Conservation (phyloP, 2,888 invertebrate species). For the Salticus scenicus region DNA sequence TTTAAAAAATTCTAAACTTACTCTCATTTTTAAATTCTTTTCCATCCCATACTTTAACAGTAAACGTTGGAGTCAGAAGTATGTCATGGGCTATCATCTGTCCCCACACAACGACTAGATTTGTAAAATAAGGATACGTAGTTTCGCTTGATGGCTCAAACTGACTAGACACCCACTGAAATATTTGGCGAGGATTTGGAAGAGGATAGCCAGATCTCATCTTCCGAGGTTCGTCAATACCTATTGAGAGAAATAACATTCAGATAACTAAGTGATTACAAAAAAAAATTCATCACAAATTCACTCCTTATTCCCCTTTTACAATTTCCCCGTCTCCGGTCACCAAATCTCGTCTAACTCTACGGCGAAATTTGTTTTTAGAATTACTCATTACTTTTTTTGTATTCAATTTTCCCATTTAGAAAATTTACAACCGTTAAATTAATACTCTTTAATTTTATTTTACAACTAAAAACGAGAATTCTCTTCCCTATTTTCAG, state of each 20-base stretch:
- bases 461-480: no score
- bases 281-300: neutral
- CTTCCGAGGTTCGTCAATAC: conserved; percentile 71
- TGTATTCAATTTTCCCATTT: no score
- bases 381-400: no score
- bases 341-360: no score
- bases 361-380: no score
- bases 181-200: conserved; percentile 82
- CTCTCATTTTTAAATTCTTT: conserved; percentile 24
- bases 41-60: conserved; percentile 45
- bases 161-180: conserved; percentile 81
- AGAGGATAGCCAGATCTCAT: conserved; percentile 78
- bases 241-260: conserved; percentile 43
- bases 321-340: no score
- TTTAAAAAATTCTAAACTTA: conserved; percentile 14
- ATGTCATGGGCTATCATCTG: conserved; percentile 94
- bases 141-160: conserved; percentile 79
- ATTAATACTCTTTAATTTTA: no score
- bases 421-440: no score
- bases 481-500: no score
- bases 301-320: neutral
- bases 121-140: conserved; percentile 89
- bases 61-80: conserved; percentile 83
- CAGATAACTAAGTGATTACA: neutral
- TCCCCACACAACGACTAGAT: conserved; percentile 91